Percentiles rank a stretch among this genome's conserved stretches.
These are phyloP conservation scores for Crotalus helleri DNA, from an alignment of 2,113 vertebrate genomes.

Conservation along the genomic window DNA sequence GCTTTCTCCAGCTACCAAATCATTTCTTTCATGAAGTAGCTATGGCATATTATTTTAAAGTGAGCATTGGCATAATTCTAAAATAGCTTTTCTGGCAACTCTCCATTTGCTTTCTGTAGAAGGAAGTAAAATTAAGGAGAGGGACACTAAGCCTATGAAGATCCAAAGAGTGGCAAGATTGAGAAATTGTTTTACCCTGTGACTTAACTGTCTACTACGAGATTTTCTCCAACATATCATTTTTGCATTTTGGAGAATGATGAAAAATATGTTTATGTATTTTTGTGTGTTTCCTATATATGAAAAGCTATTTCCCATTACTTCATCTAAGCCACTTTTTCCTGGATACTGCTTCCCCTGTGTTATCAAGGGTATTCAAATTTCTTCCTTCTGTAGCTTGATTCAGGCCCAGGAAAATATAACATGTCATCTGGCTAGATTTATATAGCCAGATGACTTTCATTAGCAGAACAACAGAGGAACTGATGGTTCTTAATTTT, in stretches of 20 bases:
- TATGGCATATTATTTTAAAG: not conserved
- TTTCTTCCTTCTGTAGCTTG: not conserved
- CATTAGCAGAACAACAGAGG: not conserved
- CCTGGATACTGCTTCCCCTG: not conserved
- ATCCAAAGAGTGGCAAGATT: not conserved
- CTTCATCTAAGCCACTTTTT: not conserved
- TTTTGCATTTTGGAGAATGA: not conserved
- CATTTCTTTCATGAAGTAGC: not conserved
- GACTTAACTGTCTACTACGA: not conserved
- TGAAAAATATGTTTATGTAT: not conserved
- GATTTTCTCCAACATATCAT: not conserved
- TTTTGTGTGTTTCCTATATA: not conserved
- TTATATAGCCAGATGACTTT: not conserved
- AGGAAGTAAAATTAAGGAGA: not conserved
- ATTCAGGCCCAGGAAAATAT: not conserved
- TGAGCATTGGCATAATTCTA: not conserved
- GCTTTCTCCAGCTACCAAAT: not conserved
- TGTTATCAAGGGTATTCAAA: not conserved
- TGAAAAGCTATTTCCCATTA: not conserved
- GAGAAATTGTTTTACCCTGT: not conserved
- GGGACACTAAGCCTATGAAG: not conserved
- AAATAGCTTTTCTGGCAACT: not conserved
- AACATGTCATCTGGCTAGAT: not conserved
- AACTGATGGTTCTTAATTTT: not conserved
- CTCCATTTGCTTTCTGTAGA: not conserved